Percentiles rank a stretch among this genome's conserved stretches.
Evolutionary conservation across 2,888 invertebrate species (phyloP).

Genomic region (Phyllotreta cruciferae): DNA sequence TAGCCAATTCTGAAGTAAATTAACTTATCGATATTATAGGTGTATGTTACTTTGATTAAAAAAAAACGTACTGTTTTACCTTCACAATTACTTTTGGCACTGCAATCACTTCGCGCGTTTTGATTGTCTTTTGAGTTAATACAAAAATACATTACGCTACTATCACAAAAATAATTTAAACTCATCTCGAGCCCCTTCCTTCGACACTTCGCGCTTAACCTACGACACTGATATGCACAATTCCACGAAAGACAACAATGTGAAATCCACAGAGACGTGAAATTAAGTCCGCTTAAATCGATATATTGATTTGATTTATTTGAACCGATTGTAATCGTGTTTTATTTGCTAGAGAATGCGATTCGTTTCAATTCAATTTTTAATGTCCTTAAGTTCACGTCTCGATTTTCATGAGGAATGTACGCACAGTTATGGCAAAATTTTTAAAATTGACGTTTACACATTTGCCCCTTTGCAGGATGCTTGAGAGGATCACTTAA

Average conservation of each 20-base stretch:
- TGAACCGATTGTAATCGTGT: too few species aligned
- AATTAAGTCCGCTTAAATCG: background rate
- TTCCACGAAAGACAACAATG: conserved; percentile 35
- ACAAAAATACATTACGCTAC: conserved; percentile 9
- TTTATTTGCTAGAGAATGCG: conserved; percentile 11
- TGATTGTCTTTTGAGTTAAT: conserved; percentile 8
- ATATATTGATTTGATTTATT: conserved; percentile 4
- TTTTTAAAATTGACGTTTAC: conserved; percentile 42
- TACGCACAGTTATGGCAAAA: conserved; percentile 43
- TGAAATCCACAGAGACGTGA: conserved; percentile 15
- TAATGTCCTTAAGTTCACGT: conserved; percentile 11
- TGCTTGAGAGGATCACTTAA: conserved; percentile 12
- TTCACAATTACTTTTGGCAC: conserved; percentile 12
- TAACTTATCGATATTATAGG: background rate
- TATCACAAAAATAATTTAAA: conserved; percentile 2
- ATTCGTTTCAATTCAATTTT: too few species aligned
- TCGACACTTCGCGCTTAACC: conserved; percentile 29
- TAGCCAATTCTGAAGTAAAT: background rate
- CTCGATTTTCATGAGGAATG: conserved; percentile 36
- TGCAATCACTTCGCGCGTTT: conserved; percentile 4
- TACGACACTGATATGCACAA: conserved; percentile 47
- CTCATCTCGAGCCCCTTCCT: conserved; percentile 29
- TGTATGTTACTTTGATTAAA: background rate
- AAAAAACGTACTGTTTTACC: background rate
- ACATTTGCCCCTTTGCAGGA: conserved; percentile 6